phyloP scores from a whole-genome alignment of 2,797 vertebrate species.

The Okamejei kenojei region DNA sequence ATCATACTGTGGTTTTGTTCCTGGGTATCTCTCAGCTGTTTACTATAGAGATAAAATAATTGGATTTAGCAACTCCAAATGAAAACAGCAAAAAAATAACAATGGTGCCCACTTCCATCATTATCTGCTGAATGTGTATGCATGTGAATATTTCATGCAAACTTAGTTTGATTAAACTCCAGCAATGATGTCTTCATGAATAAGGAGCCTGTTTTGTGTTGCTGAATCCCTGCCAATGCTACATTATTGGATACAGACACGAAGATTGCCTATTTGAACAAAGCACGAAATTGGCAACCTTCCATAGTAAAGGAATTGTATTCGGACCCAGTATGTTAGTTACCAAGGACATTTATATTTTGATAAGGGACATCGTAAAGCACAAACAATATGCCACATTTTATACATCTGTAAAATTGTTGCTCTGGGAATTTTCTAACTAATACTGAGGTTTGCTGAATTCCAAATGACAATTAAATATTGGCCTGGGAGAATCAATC shows the following conservation, averaged over 20 bases:
- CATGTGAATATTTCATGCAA: background rate
- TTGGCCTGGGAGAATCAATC: too few species aligned
- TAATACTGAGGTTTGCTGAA: background rate
- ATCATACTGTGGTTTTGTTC: background rate
- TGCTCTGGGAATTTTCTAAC: background rate
- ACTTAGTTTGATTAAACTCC: background rate
- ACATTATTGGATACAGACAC: background rate
- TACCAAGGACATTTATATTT: background rate
- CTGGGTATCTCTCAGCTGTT: too few species aligned
- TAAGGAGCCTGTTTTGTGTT: background rate
- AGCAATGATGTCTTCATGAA: background rate
- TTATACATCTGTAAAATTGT: background rate
- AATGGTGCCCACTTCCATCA: background rate
- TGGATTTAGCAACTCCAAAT: background rate
- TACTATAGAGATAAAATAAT: background rate
- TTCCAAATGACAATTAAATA: background rate
- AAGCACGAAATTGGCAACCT: background rate
- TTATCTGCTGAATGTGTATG: background rate
- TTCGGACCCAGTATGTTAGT: background rate
- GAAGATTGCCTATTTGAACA: background rate
- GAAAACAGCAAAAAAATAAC: background rate
- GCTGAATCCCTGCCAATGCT: background rate
- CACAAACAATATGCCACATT: background rate
- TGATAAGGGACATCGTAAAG: background rate
- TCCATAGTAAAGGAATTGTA: background rate